Percentiles rank a stretch among this genome's conserved stretches.
Conservation (phyloP, 2,113 vertebrate species). For the Microtus montanus region DNA sequence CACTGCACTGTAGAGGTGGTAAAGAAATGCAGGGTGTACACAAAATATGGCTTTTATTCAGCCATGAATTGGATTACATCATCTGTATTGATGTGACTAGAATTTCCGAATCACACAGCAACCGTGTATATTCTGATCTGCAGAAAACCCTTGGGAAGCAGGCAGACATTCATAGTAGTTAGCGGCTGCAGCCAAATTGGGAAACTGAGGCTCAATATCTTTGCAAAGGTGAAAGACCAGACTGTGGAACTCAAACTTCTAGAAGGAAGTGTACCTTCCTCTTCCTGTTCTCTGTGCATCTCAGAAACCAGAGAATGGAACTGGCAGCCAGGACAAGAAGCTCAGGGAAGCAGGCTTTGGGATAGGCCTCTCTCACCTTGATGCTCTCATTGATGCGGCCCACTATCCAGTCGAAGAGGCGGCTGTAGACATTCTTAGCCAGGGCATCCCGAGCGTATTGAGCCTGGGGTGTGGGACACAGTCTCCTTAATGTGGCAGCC, state of each 20-base stretch:
- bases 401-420: constrained; percentile 88
- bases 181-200: not conserved
- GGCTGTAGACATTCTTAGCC: constrained; percentile 89
- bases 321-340: not conserved
- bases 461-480: constrained; percentile 75
- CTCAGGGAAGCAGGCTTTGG: not conserved
- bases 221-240: constrained; percentile 17
- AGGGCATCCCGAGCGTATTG: constrained; percentile 85
- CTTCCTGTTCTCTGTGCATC: not conserved
- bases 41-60: not conserved
- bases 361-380: constrained; percentile 79
- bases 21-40: not conserved
- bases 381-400: constrained; percentile 88
- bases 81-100: not conserved
- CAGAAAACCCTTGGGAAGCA: constrained; percentile 17
- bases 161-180: not conserved
- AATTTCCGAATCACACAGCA: not conserved
- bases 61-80: not conserved
- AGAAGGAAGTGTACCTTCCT: not conserved
- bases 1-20: not conserved
- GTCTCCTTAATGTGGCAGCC: not conserved
- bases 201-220: constrained; percentile 9
- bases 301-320: not conserved
- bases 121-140: not conserved
- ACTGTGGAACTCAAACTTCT: not conserved